Conservation (phyloP, 2,888 invertebrate species). For the Dromius quadrimaculatus region DNA sequence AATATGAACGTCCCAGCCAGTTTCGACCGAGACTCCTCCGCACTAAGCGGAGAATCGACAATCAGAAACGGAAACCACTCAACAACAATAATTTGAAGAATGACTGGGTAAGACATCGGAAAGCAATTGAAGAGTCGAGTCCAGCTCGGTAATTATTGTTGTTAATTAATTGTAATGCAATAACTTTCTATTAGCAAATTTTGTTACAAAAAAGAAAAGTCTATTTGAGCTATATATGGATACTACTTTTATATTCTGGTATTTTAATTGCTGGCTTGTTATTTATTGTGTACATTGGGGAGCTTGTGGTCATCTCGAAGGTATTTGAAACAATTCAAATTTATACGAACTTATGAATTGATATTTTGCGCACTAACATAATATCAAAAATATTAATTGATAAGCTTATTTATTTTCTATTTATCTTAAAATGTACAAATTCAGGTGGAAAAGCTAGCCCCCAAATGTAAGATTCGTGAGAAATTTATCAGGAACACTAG, state of each 20-base stretch:
- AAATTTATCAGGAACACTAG: constrained; percentile 49
- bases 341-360: background rate
- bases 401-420: constrained; percentile 23
- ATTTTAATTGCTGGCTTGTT: constrained; percentile 50
- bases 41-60: constrained; percentile 60
- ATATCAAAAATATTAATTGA: background rate
- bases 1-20: constrained; percentile 60
- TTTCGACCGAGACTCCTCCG: constrained; percentile 62
- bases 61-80: constrained; percentile 56
- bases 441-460: constrained; percentile 14
- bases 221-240: constrained; percentile 44
- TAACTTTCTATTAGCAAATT: constrained; percentile 49
- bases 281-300: constrained; percentile 45
- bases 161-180: constrained; percentile 51
- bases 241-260: constrained; percentile 46
- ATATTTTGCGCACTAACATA: background rate
- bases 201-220: constrained; percentile 48
- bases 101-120: constrained; percentile 64
- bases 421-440: constrained; percentile 36
- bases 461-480: constrained; percentile 39
- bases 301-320: constrained; percentile 14
- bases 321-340: constrained; percentile 18
- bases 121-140: constrained; percentile 54
- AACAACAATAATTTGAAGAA: constrained; percentile 59
- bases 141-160: constrained; percentile 49